Percentiles rank a stretch among this genome's conserved stretches.
Evolutionary conservation across 2,797 vertebrate genomes (phyloP).

Genomic region (Macroramphosus scolopax): DNA sequence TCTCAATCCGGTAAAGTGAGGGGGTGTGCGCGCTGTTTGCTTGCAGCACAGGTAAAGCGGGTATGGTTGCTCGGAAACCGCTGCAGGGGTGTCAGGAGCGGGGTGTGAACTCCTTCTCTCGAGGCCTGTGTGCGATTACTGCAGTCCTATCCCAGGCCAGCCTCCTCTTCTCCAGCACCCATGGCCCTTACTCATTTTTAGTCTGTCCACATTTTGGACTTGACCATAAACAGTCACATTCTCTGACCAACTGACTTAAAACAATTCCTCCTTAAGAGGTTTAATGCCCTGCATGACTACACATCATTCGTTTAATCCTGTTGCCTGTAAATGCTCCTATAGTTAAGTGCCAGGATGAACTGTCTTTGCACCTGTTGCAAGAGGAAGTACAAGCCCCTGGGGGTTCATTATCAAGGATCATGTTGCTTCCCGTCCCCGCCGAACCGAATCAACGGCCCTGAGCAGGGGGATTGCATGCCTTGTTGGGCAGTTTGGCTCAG

Average conservation of each 20-base stretch:
- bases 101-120: conserved; percentile 73
- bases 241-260: conserved; percentile 19
- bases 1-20: conserved; percentile 71
- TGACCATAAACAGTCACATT: conserved; percentile 4
- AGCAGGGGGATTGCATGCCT: conserved; percentile 60
- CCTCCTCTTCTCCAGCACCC: neutral
- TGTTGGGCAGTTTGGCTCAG: conserved; percentile 67
- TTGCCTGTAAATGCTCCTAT: conserved; percentile 71
- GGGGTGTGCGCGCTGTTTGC: conserved; percentile 73
- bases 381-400: conserved; percentile 75
- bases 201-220: neutral
- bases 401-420: conserved; percentile 81
- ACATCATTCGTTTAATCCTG: conserved; percentile 68
- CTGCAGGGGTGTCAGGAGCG: conserved; percentile 83
- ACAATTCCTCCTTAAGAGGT: conserved; percentile 25
- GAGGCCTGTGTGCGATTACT: conserved; percentile 32
- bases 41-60: conserved; percentile 89
- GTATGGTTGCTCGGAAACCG: conserved; percentile 88
- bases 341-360: conserved; percentile 71
- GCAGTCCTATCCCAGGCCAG: no score
- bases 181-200: no score
- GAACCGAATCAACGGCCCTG: conserved; percentile 61
- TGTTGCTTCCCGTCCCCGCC: conserved; percentile 74
- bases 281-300: conserved; percentile 44
- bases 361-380: conserved; percentile 83